These are phyloP conservation scores for Tigriopus californicus DNA, from an alignment of 2,888 invertebrate genomes.

Conservation along the genomic window DNA sequence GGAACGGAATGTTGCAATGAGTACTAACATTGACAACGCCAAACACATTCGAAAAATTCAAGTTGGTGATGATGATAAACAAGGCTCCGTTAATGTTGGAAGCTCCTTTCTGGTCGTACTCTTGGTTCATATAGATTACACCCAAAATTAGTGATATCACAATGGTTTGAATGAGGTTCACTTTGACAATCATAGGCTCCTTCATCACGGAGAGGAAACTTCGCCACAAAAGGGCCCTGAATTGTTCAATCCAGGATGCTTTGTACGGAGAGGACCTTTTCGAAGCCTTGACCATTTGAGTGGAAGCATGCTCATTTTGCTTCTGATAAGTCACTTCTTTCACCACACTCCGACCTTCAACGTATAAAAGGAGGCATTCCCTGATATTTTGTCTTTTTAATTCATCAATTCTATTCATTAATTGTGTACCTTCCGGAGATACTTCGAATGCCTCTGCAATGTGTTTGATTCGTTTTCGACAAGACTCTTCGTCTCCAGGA, in stretches of 20 bases:
- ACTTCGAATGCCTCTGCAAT: constrained; percentile 53
- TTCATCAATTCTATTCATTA: no score
- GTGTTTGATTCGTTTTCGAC: constrained; percentile 52
- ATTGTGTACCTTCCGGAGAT: constrained; percentile 20
- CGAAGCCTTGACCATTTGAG: constrained; percentile 7
- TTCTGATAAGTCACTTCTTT: constrained; percentile 7
- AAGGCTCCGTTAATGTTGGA: constrained; percentile 85
- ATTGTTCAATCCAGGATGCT: constrained; percentile 71
- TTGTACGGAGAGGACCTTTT: constrained; percentile 40
- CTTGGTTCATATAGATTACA: constrained; percentile 64
- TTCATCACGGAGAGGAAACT: constrained; percentile 72
- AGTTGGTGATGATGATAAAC: constrained; percentile 71
- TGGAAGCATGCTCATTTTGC: no score
- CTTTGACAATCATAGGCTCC: constrained; percentile 74
- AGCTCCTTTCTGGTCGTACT: constrained; percentile 63
- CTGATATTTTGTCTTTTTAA: no score
- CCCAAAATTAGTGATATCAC: constrained; percentile 43
- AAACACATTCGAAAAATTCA: constrained; percentile 88
- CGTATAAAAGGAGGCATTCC: no score
- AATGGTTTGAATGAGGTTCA: constrained; percentile 65
- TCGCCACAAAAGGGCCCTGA: constrained; percentile 70
- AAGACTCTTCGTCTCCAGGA: constrained; percentile 60
- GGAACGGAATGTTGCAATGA: background rate
- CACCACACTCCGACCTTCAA: constrained; percentile 16
- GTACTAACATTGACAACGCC: constrained; percentile 69